Conservation (phyloP, 2,888 invertebrate genomes). For the Sinelater perroti region DNA sequence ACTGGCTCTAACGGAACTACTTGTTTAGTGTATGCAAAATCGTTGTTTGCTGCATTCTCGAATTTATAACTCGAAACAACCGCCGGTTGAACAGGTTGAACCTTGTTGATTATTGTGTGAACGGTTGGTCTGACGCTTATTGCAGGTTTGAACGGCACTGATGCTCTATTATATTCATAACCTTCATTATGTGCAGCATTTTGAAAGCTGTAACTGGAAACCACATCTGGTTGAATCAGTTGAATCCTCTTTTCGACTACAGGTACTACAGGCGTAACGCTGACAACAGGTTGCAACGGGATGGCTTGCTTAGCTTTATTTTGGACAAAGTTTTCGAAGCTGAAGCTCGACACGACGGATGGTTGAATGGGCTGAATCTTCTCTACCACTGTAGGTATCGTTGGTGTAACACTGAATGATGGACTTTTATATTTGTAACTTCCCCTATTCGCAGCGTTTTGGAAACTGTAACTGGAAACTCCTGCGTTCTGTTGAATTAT, state of each 20-base stretch:
- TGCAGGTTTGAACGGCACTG: neutral
- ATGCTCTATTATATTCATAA: neutral
- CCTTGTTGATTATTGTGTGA: neutral
- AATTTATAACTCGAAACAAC: constrained; percentile 12
- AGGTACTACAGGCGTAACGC: constrained; percentile 1
- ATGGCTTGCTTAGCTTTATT: neutral
- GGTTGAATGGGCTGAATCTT: neutral
- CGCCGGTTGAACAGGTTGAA: constrained; percentile 11
- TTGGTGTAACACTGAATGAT: neutral
- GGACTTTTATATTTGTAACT: neutral
- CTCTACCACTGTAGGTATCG: neutral
- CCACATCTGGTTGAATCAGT: constrained; percentile 43
- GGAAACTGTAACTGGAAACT: constrained; percentile 55
- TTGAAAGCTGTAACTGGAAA: constrained; percentile 50
- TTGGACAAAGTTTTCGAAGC: neutral
- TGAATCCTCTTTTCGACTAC: neutral
- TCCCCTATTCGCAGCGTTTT: constrained; percentile 39
- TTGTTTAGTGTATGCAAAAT: neutral
- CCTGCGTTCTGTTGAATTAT: constrained; percentile 39
- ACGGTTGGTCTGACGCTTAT: constrained; percentile 1
- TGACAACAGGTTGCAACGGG: constrained; percentile 2
- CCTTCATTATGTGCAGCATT: neutral
- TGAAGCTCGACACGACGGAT: constrained; percentile 11
- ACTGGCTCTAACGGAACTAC: neutral
- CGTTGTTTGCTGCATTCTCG: neutral